Evolutionary conservation across 2,888 invertebrate species (phyloP), one percentile per base, ranked within the genome.

Genomic region (Meteorus cinctellus): DNA sequence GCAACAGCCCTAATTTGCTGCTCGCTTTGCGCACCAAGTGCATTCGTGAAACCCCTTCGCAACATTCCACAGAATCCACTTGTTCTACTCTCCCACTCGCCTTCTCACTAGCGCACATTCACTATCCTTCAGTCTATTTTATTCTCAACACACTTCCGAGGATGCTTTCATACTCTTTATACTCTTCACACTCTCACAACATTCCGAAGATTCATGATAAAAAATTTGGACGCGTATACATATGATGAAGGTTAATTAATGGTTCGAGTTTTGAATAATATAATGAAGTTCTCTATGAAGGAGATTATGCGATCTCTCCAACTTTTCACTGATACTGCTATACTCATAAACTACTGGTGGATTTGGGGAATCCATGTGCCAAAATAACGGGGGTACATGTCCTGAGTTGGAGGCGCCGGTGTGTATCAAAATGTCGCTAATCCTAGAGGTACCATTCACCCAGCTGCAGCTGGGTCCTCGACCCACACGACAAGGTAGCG

Each of bases 341-440:
- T 27, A 59, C 45, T 48, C 63, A 63, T 41, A 63, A 72, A 63
- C 72, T 63, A 31, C 29, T 16, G 19, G 31, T 29, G 62, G 72
- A 63, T 72, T 63, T 34, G 16, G 63, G 19, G 29, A 72, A 48
- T 48, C 72, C 62, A 34, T 62, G 27, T 29, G 4, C 31, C 34
- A 19, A 72, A 63, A 72, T 63, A 63, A 63, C 63, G 63, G n/a
- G 41, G 59, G 12, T 16, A 55, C 10, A 60, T 24, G 31, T 71
- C 24, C 27, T 6, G 67, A 68, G 73, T 71, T 51, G 72, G 41
- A 68, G 75, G 60, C 60, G 68, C 67, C 59, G 77, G 82, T 82
- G 85, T 85, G 84, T 86, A 86, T 87, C 86, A 86, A 87, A 85
- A 85, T 84, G 84, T 84, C 84, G 84, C 85, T 86, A 87, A 88